Conservation (phyloP, 2,888 invertebrate species). For the Abrostola tripartita region DNA sequence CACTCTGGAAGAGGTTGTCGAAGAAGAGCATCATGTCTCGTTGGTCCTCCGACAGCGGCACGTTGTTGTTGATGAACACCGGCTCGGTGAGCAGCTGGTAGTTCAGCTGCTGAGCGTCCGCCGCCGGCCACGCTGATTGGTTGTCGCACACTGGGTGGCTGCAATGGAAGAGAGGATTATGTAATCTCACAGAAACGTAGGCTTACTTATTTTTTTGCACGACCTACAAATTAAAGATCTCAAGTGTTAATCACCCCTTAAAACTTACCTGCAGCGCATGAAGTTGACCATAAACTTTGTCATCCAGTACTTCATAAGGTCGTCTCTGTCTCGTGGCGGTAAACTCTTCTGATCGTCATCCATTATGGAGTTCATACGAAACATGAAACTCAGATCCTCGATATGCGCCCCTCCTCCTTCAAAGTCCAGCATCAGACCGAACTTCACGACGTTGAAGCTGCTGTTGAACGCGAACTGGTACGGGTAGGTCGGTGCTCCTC, state of each 20-base stretch:
- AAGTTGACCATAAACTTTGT: conserved; percentile 50
- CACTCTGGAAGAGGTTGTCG: too few species aligned
- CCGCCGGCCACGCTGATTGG: too few species aligned
- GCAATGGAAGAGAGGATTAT: too few species aligned
- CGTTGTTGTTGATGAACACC: too few species aligned
- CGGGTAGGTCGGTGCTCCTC: conserved; percentile 73
- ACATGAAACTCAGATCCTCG: conserved; percentile 82
- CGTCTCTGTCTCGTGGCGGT: conserved; percentile 34
- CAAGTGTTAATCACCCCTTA: too few species aligned
- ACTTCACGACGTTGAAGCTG: conserved; percentile 74
- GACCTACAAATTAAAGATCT: too few species aligned
- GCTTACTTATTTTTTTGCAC: too few species aligned
- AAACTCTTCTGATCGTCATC: conserved; percentile 27
- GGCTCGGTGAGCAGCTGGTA: too few species aligned
- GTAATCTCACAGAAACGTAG: too few species aligned
- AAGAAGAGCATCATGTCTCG: too few species aligned
- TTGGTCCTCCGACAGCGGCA: too few species aligned
- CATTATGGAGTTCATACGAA: conserved; percentile 59
- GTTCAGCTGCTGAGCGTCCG: too few species aligned
- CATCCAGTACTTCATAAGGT: conserved; percentile 53
- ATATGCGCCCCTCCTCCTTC: conserved; percentile 71
- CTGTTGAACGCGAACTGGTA: conserved; percentile 82
- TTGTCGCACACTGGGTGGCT: conserved; percentile 40
- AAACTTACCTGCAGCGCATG: conserved; percentile 44
- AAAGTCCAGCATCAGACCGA: conserved; percentile 52